A percentile compares a stretch with the other conserved stretches of the same genome.
phyloP scores from a whole-genome alignment of 2,888 invertebrate genomes.

The Pollenia angustigena region DNA sequence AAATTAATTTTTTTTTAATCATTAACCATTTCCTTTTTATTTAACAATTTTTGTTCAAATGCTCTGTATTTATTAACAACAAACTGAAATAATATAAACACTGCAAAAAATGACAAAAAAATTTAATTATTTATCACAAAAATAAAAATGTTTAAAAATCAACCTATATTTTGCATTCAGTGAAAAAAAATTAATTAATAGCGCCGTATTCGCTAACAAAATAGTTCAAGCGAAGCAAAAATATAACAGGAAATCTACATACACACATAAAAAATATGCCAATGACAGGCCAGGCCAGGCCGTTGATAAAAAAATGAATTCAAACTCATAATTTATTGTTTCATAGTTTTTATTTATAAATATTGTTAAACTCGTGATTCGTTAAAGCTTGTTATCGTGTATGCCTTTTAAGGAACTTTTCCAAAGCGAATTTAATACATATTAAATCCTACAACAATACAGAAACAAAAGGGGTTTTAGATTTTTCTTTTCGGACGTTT shows the following conservation, averaged over 20 bases:
- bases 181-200: slow-evolving; percentile 32
- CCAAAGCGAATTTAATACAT: too few species aligned
- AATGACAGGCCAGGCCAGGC: slow-evolving; percentile 46
- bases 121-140: slow-evolving; percentile 14
- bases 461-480: too few species aligned
- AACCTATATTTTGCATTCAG: slow-evolving; percentile 55
- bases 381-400: too few species aligned
- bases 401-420: too few species aligned
- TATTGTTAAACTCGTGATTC: too few species aligned
- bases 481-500: too few species aligned
- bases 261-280: neutral
- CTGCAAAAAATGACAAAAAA: neutral
- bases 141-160: neutral
- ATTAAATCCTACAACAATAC: too few species aligned
- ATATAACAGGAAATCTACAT: neutral
- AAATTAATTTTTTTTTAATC: too few species aligned
- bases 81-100: slow-evolving; percentile 21
- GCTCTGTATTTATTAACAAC: slow-evolving; percentile 6
- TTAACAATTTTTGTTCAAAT: neutral
- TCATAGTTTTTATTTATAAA: too few species aligned
- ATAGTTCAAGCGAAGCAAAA: slow-evolving; percentile 43
- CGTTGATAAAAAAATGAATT: neutral
- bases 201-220: slow-evolving; percentile 10
- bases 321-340: too few species aligned
- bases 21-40: too few species aligned